Evolutionary conservation across 2,797 vertebrate species (phyloP).

Genomic region (Taeniopygia guttata): DNA sequence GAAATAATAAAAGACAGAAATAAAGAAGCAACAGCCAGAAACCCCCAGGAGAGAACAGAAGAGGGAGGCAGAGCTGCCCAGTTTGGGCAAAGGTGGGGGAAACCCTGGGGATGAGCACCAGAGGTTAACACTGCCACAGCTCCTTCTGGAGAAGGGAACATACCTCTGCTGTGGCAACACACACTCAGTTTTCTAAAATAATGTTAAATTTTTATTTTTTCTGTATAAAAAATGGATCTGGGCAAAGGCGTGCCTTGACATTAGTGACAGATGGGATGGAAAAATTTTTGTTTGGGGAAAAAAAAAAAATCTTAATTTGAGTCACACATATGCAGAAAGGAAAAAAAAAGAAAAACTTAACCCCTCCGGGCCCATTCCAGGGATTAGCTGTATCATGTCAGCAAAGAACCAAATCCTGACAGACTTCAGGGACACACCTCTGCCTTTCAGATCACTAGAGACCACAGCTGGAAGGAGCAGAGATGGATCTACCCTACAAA

Average conservation of each 20-base stretch:
- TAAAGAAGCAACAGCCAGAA: neutral
- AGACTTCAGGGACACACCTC: neutral
- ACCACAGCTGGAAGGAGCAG: neutral
- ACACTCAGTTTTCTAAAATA: neutral
- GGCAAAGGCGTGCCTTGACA: conserved; percentile 42
- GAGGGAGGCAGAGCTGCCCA: fast-evolving
- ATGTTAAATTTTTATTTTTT: neutral
- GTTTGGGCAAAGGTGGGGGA: fast-evolving
- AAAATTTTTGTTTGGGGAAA: neutral
- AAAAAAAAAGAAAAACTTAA: conserved; percentile 44
- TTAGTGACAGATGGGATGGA: conserved; percentile 62
- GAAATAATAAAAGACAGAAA: neutral
- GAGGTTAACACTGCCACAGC: neutral
- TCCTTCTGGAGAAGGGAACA: neutral
- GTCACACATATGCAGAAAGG: neutral
- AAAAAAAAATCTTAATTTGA: conserved; percentile 11
- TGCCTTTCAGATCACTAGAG: neutral
- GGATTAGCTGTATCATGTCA: neutral
- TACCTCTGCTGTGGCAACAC: neutral
- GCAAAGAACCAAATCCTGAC: fast-evolving
- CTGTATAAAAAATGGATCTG: neutral
- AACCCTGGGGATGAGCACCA: neutral
- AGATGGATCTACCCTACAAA: neutral
- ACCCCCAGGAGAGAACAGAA: neutral
- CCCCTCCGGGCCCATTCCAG: neutral